These are phyloP conservation scores for Metacarcinus magister DNA, from an alignment of 2,888 invertebrate species.

Conservation along the genomic window DNA sequence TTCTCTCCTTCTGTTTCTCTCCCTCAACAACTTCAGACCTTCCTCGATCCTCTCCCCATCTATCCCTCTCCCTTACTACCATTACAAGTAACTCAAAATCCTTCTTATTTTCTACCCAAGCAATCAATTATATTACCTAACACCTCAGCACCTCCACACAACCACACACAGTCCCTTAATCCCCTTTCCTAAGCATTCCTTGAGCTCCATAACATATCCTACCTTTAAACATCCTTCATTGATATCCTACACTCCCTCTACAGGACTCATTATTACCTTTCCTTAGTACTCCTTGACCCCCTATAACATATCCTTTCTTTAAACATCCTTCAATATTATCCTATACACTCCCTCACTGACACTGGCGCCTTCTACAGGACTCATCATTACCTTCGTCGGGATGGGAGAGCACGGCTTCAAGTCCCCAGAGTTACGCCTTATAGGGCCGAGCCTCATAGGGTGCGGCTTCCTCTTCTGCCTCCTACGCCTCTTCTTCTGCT, in stretches of 20 bases:
- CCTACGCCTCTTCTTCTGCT: slow-evolving; percentile 92
- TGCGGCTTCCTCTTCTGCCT: slow-evolving; percentile 93
- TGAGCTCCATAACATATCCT: neutral
- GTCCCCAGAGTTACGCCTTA: slow-evolving; percentile 92
- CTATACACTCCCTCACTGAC: neutral
- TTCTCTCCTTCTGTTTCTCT: neutral
- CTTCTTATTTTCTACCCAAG: no score
- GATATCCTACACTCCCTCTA: neutral
- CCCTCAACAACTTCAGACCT: neutral
- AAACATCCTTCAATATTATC: neutral
- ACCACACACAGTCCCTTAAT: neutral
- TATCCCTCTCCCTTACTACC: neutral
- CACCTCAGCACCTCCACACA: neutral
- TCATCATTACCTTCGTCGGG: slow-evolving; percentile 82
- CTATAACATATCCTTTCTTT: neutral
- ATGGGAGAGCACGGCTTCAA: slow-evolving; percentile 83
- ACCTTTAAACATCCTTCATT: neutral
- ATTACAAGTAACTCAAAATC: neutral
- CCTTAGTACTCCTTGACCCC: neutral
- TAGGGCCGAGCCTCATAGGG: slow-evolving; percentile 92
- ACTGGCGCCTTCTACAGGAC: slow-evolving; percentile 67
- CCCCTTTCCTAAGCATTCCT: neutral
- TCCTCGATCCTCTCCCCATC: neutral
- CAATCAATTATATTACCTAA: no score
- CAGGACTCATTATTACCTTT: slow-evolving; percentile 79